Evolutionary conservation across 2,888 invertebrate species (phyloP).

Genomic region (Drosophila borborema): DNA sequence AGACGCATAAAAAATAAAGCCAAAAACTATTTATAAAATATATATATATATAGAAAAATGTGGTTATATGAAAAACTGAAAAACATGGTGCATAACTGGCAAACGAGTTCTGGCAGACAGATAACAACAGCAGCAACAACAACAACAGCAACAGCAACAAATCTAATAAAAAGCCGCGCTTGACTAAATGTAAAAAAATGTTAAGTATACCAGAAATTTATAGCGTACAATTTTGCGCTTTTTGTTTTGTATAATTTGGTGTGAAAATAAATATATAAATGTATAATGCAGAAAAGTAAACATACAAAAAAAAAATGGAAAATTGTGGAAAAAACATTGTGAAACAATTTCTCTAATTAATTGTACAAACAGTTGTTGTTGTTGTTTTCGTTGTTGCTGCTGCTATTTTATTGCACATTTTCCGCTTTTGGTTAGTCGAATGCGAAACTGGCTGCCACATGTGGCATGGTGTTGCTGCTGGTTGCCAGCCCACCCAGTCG

Average conservation of each 20-base stretch:
- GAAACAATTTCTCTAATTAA: constrained; percentile 80
- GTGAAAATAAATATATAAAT: constrained; percentile 52
- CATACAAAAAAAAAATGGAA: constrained; percentile 1
- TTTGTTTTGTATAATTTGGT: constrained; percentile 44
- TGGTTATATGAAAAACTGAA: constrained; percentile 51
- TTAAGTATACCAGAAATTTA: constrained; percentile 79
- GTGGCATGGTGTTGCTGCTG: constrained; percentile 9
- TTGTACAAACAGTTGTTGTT: constrained; percentile 55
- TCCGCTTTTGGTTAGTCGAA: constrained; percentile 59
- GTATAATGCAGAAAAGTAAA: constrained; percentile 23
- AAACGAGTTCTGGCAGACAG: constrained; percentile 64
- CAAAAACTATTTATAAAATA: constrained; percentile 11
- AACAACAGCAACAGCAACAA: constrained; percentile 14
- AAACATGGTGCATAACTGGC: constrained; percentile 61
- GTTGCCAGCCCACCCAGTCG: constrained; percentile 47
- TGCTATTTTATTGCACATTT: constrained; percentile 32
- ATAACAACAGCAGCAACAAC: constrained; percentile 16
- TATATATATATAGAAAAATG: constrained; percentile 30
- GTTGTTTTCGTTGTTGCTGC: constrained; percentile 5
- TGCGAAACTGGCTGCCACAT: constrained; percentile 18
- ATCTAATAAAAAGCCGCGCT: constrained; percentile 46
- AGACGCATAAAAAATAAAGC: constrained; percentile 51
- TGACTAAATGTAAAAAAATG: constrained; percentile 66
- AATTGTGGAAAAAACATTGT: constrained; percentile 40
- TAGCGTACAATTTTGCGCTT: constrained; percentile 45